phyloP scores from a whole-genome alignment of 2,888 invertebrate genomes.

The Papilio elwesi region DNA sequence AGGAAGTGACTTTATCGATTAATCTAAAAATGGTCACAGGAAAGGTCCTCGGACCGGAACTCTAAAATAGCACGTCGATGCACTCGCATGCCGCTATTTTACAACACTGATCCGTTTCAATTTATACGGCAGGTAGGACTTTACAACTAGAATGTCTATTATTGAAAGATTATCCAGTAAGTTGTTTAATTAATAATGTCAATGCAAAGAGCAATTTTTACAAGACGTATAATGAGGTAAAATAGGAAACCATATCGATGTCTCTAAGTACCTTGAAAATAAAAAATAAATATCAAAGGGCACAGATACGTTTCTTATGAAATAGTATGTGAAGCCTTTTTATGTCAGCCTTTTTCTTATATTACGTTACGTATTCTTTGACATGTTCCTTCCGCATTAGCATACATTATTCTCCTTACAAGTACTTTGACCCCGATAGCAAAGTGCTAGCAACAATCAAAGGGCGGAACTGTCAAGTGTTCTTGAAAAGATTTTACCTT shows the following conservation, averaged over 20 bases:
- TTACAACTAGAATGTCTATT: too few species aligned
- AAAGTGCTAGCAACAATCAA: conserved; percentile 3
- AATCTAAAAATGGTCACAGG: conserved; percentile 22
- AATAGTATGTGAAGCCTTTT: conserved; percentile 8
- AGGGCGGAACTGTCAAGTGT: conserved; percentile 11
- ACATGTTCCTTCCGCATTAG: conserved; percentile 1
- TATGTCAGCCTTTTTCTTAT: conserved; percentile 1
- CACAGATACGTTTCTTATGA: background rate
- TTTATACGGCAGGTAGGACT: too few species aligned
- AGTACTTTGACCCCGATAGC: conserved; percentile 9
- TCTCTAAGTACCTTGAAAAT: background rate
- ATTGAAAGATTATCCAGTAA: too few species aligned
- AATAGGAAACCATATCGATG: too few species aligned
- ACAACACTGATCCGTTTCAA: too few species aligned
- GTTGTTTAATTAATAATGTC: too few species aligned
- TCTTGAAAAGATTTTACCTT: conserved; percentile 8
- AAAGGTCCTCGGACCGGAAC: conserved; percentile 3
- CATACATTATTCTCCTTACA: conserved; percentile 16
- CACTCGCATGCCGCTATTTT: conserved; percentile 5
- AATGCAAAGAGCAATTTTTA: too few species aligned
- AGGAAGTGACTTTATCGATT: conserved; percentile 18
- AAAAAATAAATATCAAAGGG: background rate
- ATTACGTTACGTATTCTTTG: conserved; percentile 18
- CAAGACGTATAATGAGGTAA: too few species aligned
- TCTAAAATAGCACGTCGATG: conserved; percentile 5